Conservation (phyloP, 2,113 vertebrate genomes). For the Connochaetes taurinus region DNA sequence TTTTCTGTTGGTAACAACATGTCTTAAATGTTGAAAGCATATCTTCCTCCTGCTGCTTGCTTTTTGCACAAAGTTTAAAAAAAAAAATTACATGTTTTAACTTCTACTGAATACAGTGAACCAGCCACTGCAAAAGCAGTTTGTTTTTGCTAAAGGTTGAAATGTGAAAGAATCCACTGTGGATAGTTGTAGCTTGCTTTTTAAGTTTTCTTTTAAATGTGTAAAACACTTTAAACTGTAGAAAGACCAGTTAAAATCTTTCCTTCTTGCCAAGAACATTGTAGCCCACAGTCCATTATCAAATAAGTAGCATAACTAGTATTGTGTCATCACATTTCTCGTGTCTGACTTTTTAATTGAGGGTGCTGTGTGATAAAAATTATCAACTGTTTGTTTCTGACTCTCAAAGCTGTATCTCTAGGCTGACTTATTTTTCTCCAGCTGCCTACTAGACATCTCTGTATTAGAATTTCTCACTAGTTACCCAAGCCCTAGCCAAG, state of each 20-base stretch:
- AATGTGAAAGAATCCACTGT: neutral
- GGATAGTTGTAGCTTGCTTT: neutral
- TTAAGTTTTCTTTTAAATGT: neutral
- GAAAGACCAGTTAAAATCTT: conserved; percentile 3
- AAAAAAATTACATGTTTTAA: neutral
- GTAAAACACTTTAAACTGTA: neutral
- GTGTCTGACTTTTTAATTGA: neutral
- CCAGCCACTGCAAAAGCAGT: neutral
- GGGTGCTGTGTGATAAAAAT: neutral
- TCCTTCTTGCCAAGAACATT: neutral
- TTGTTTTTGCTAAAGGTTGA: neutral
- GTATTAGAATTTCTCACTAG: neutral
- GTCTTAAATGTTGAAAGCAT: neutral
- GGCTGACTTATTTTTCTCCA: neutral
- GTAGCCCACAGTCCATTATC: neutral
- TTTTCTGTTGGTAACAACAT: neutral
- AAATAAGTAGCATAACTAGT: neutral
- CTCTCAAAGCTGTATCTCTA: neutral
- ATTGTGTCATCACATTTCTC: neutral
- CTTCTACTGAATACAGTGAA: neutral
- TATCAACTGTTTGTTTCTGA: neutral
- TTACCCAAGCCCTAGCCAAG: neutral
- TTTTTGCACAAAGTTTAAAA: neutral
- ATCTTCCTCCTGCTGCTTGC: neutral
- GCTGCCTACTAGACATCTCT: neutral